Conservation (phyloP, 2,797 vertebrate species). For the Gadopsis bispinosus region DNA sequence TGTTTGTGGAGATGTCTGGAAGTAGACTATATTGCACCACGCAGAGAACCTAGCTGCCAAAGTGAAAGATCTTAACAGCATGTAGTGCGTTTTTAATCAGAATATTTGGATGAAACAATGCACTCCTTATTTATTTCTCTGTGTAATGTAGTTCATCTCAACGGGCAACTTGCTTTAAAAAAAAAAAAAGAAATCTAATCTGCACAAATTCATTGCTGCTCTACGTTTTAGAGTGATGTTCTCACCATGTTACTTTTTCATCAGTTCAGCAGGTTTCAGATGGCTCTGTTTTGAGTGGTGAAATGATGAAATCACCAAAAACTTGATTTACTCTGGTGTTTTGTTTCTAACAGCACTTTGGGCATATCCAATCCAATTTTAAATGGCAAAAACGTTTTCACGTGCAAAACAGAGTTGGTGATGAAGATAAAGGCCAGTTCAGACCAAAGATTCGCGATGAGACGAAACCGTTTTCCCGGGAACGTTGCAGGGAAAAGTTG, state of each 20-base stretch:
- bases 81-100: background rate
- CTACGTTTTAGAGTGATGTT: background rate
- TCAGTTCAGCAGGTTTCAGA: background rate
- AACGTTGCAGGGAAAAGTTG: too few species aligned
- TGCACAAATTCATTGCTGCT: background rate
- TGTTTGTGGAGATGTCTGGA: conserved; percentile 9
- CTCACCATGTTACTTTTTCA: background rate
- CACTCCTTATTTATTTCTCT: background rate
- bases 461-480: too few species aligned
- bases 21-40: conserved; percentile 5
- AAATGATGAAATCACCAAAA: conserved; percentile 3
- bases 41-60: background rate
- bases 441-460: too few species aligned
- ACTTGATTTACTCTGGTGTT: background rate
- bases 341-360: conserved; percentile 4
- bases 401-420: background rate
- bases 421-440: background rate
- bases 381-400: background rate
- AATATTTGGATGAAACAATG: conserved; percentile 1
- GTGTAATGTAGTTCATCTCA: background rate
- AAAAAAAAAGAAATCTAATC: background rate
- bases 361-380: background rate
- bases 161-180: background rate
- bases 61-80: background rate
- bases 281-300: background rate